Conservation (phyloP, 2,113 vertebrate species). For the Cyphomyrus plagiostoma region DNA sequence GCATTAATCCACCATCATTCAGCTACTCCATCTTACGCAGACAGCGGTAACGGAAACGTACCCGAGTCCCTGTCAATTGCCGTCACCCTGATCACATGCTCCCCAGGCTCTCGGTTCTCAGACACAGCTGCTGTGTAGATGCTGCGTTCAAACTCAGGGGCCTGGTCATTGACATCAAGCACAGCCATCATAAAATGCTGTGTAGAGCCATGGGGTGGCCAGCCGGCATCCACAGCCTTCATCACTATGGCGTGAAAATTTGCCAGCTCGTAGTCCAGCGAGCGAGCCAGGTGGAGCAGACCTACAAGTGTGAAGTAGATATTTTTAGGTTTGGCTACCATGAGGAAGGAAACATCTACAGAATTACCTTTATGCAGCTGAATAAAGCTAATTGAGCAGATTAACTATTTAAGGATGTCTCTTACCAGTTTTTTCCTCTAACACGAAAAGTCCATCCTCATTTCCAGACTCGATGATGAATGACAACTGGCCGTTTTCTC, state of each 20-base stretch:
- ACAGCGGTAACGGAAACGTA: slow-evolving; percentile 38
- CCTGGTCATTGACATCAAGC: slow-evolving; percentile 77
- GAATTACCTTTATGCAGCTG: not conserved
- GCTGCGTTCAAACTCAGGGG: slow-evolving; percentile 62
- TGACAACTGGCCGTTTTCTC: slow-evolving; percentile 65
- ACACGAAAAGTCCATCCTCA: slow-evolving; percentile 57
- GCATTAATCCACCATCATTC: not conserved
- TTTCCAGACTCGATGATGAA: slow-evolving; percentile 74
- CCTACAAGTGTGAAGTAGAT: slow-evolving; percentile 54
- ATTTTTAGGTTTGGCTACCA: not conserved
- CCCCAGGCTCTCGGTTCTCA: slow-evolving; percentile 73
- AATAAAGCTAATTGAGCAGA: not conserved
- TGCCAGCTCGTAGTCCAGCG: slow-evolving; percentile 71
- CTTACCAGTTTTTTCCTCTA: slow-evolving; percentile 77
- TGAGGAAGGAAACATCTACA: not conserved
- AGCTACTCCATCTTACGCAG: not conserved
- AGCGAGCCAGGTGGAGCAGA: slow-evolving; percentile 59
- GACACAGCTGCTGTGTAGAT: slow-evolving; percentile 63
- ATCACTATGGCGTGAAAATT: slow-evolving; percentile 62
- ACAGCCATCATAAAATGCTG: slow-evolving; percentile 74
- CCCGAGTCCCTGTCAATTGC: slow-evolving; percentile 79
- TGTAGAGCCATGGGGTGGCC: slow-evolving; percentile 66
- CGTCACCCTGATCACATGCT: slow-evolving; percentile 64
- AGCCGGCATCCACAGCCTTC: slow-evolving; percentile 65
- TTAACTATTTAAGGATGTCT: not conserved